A percentile compares a stretch with the other conserved stretches of the same genome.
These are phyloP conservation scores for Grammomys dolichurus DNA, from an alignment of 2,113 vertebrate genomes.

Conservation along the genomic window DNA sequence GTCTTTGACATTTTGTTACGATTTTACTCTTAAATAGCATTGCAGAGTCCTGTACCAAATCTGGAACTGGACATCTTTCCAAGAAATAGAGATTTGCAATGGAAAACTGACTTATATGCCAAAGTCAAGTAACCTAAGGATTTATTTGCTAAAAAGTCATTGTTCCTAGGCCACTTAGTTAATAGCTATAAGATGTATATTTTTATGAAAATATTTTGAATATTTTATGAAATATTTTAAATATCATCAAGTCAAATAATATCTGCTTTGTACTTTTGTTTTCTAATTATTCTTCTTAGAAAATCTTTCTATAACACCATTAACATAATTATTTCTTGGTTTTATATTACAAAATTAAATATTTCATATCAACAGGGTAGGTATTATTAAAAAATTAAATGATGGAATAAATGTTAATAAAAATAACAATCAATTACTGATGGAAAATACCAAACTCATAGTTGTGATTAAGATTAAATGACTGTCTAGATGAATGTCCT, in stretches of 20 bases:
- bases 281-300: not conserved
- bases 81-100: not conserved
- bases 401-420: conserved; percentile 9
- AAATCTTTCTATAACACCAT: not conserved
- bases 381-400: conserved; percentile 8
- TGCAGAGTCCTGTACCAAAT: not conserved
- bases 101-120: not conserved
- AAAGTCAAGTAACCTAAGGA: not conserved
- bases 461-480: not conserved
- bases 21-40: not conserved
- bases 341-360: conserved; percentile 25
- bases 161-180: not conserved
- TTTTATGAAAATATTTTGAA: not conserved
- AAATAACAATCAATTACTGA: not conserved
- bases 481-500: not conserved
- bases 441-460: not conserved
- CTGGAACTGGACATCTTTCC: not conserved
- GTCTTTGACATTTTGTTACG: not conserved
- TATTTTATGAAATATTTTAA: not conserved
- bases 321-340: not conserved
- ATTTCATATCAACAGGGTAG: not conserved
- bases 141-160: not conserved
- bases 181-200: not conserved
- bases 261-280: not conserved
- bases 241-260: conserved; percentile 22